Evolutionary conservation across 2,888 invertebrate genomes (phyloP), one percentile per base, ranked within the genome.

Genomic region (Andrena praecox): DNA sequence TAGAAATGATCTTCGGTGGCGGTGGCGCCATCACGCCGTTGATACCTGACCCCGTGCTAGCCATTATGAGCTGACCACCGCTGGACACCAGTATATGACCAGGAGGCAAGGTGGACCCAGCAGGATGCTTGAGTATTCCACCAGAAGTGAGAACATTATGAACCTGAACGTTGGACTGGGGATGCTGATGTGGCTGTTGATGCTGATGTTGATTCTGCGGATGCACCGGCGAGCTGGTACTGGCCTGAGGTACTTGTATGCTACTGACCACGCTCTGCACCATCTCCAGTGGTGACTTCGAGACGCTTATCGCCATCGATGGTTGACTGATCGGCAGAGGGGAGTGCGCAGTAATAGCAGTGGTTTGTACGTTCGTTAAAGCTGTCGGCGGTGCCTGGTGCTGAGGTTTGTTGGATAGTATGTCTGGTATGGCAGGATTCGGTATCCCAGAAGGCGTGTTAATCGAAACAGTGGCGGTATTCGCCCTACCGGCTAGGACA

Each of bases 41-140:
- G 48, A 91, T 92, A 7, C 92, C 93, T 42, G 95, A 94, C 50
- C 95, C 96, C 33, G 94, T 94, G 78, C 94, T 95, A 0, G 96
- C 96, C 93, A 97, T 96, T 63, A 97, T 96, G 31, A 97, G 95
- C 91, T 97, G 97, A 0, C 97, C 97, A 27, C 96, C 96, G 29
- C 97, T 96, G 0, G 97, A 96, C 74, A 97, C 96, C n/a, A 97
- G 94, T 84, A 97, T 96, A 91, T 97, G 97, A 27, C 96, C 96
- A 0, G 96, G 95, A 20, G 95, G 95, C 80, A 95, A 90, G 31
- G 93, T 94, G 24, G 95, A 94, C 6, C 93, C 93, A 5, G 94
- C 93, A n/a, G 94, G 94, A 84, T 95, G 94, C 86, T 95, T 95
- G 52, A 95, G 87, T 68, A 95, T 93, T 20, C 91, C 92, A 33